Conservation (phyloP, 2,113 vertebrate genomes). For the cat (Felis catus) region DNA sequence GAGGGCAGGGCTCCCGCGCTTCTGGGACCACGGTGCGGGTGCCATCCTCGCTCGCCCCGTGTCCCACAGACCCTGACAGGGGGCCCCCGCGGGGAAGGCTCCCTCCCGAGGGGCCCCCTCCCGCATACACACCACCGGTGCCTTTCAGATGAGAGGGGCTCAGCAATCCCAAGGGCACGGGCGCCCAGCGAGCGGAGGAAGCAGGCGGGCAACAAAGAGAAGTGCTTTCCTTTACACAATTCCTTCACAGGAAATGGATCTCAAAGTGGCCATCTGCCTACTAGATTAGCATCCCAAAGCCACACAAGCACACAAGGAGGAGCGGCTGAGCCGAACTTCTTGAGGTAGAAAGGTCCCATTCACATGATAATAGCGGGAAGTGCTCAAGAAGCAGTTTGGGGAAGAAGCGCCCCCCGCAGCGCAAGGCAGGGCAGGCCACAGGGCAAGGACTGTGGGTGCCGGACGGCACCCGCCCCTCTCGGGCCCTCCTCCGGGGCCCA, state of each 20-base stretch:
- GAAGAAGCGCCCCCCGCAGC: background rate
- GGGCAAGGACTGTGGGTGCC: background rate
- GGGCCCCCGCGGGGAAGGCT: rapidly evolving
- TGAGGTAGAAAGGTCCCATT: background rate
- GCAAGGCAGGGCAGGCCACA: background rate
- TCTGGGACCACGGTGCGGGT: rapidly evolving
- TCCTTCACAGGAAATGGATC: background rate
- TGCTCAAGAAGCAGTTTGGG: background rate
- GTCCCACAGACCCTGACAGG: background rate
- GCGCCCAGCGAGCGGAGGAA: background rate
- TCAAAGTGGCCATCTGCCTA: conserved; percentile 32
- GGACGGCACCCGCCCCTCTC: background rate
- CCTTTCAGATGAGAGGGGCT: background rate
- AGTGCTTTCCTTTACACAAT: conserved; percentile 30
- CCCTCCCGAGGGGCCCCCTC: background rate
- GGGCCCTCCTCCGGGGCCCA: background rate
- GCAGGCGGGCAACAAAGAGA: background rate
- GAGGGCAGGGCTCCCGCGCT: no score
- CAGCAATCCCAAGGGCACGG: background rate
- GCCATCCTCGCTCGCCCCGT: background rate
- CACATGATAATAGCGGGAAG: background rate
- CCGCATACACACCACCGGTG: rapidly evolving
- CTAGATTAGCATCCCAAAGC: conserved; percentile 42
- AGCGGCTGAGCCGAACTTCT: background rate
- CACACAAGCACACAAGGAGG: background rate